Conservation (phyloP, 1,140 invertebrate genomes). For the Palaemon carinicauda region DNA sequence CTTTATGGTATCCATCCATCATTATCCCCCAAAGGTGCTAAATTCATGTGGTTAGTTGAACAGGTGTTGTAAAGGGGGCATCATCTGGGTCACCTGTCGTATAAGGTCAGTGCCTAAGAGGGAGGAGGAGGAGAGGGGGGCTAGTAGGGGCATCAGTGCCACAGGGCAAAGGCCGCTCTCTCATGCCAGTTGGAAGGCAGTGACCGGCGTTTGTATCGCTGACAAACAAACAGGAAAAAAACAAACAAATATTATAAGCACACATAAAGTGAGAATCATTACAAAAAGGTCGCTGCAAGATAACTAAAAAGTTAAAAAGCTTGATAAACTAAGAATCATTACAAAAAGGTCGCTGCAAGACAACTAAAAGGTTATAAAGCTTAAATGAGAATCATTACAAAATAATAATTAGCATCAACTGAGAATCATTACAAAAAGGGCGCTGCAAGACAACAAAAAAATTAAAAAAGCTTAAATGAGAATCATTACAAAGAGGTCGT, state of each 20-base stretch:
- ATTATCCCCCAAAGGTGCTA: too few relatives aligned
- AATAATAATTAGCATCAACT: not conserved
- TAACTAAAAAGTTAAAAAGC: too few relatives aligned
- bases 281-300: not conserved
- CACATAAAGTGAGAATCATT: not conserved
- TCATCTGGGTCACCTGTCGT: conserved; percentile 26
- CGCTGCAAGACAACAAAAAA: not conserved
- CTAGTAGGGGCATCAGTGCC: conserved; percentile 19
- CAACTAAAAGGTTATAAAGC: too few relatives aligned
- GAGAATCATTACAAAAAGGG: not conserved
- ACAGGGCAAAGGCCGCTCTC: conserved; percentile 37
- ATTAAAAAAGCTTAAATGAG: not conserved
- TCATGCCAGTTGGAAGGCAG: conserved; percentile 36
- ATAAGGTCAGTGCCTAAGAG: not conserved
- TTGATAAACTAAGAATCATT: not conserved
- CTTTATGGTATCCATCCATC: too few relatives aligned
- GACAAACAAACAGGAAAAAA: not conserved
- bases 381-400: not conserved
- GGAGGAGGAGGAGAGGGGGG: not conserved
- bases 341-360: not conserved
- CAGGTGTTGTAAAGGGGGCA: not conserved
- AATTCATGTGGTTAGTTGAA: too few relatives aligned
- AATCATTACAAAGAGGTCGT: not conserved
- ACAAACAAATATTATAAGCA: not conserved
- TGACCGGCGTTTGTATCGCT: conserved; percentile 44